Evolutionary conservation across 2,888 invertebrate genomes (phyloP).

Genomic region (Megamerina dolium): DNA sequence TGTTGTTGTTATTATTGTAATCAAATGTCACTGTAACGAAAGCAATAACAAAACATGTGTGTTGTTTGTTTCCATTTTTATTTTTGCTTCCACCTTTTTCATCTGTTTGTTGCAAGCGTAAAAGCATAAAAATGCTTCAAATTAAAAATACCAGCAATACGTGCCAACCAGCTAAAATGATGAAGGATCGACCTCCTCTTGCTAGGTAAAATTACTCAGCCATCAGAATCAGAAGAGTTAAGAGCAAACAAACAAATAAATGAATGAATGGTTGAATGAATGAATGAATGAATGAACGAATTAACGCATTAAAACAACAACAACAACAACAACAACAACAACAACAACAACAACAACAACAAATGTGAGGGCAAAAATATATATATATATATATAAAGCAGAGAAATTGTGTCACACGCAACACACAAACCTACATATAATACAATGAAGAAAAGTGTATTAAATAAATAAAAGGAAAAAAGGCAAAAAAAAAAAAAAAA

Average conservation of each 20-base stretch:
- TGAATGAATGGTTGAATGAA: slow-evolving; percentile 1
- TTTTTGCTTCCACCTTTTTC: background rate
- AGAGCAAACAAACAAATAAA: slow-evolving; percentile 5
- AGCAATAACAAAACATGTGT: background rate
- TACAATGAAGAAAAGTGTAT: no score
- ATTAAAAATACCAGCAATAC: slow-evolving; percentile 13
- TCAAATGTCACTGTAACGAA: slow-evolving; percentile 30
- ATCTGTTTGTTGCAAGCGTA: background rate
- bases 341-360: background rate
- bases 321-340: slow-evolving; percentile 3
- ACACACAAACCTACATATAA: no score
- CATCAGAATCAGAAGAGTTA: slow-evolving; percentile 28
- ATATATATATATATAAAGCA: no score
- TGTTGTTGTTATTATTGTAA: no score
- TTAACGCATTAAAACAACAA: slow-evolving; percentile 29
- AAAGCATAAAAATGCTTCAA: slow-evolving; percentile 5
- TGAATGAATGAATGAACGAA: slow-evolving; percentile 30
- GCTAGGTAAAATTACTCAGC: background rate
- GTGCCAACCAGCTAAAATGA: slow-evolving; percentile 3
- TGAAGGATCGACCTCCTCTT: background rate
- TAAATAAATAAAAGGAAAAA: no score
- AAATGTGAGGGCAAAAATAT: background rate
- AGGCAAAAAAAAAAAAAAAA: no score
- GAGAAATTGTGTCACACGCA: background rate
- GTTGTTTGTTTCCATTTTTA: background rate